phyloP scores from a whole-genome alignment of 2,797 vertebrate genomes.

The Sebastes alutus region DNA sequence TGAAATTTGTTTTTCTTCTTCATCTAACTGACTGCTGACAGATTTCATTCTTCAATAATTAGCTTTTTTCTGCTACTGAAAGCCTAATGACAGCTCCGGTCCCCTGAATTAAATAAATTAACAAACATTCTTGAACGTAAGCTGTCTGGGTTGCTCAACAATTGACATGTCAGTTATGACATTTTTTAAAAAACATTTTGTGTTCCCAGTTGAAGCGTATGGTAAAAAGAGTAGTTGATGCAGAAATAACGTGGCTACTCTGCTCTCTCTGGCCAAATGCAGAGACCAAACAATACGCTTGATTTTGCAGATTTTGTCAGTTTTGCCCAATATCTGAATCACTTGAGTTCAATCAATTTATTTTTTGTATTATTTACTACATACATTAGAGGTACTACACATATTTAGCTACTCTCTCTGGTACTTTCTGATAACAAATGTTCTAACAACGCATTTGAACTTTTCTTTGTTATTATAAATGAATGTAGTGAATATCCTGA shows the following conservation, averaged over 20 bases:
- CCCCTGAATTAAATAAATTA: neutral
- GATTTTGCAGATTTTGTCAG: neutral
- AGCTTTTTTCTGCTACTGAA: neutral
- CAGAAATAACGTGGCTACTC: neutral
- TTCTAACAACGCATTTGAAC: neutral
- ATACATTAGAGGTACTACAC: neutral
- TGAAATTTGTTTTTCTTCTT: neutral
- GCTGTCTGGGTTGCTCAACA: neutral
- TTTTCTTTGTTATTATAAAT: neutral
- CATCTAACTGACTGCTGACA: neutral
- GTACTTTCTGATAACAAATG: neutral
- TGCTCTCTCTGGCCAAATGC: neutral
- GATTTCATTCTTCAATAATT: neutral
- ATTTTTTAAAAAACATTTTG: neutral
- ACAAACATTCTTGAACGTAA: neutral
- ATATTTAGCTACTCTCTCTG: neutral
- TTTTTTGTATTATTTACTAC: neutral
- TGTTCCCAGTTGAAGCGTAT: neutral
- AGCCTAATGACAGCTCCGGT: neutral
- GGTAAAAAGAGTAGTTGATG: neutral
- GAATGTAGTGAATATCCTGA: neutral
- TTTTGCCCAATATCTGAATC: neutral
- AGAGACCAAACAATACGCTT: too few species aligned
- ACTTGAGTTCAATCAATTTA: neutral
- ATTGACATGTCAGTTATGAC: neutral